These are phyloP conservation scores for Callimorpha dominula DNA, from an alignment of 2,888 invertebrate species.

Conservation along the genomic window DNA sequence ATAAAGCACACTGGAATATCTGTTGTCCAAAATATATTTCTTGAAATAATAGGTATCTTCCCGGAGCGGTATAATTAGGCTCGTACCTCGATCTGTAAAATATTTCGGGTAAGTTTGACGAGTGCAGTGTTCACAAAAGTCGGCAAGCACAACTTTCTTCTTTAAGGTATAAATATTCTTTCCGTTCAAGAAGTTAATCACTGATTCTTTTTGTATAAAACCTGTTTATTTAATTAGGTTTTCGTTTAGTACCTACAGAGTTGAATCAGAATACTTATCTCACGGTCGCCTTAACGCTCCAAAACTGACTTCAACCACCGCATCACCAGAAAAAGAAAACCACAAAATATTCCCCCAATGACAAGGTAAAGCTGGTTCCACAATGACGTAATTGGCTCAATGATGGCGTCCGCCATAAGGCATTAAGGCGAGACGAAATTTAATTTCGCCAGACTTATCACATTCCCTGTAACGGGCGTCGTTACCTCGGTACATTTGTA, in stretches of 20 bases:
- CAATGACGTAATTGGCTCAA: constrained; percentile 32
- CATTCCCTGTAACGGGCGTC: constrained; percentile 21
- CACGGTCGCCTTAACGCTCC: not conserved
- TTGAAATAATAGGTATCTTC: too few relatives aligned
- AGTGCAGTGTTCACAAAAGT: too few relatives aligned
- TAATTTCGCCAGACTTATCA: constrained; percentile 35
- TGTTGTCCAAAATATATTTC: too few relatives aligned
- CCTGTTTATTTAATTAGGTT: too few relatives aligned
- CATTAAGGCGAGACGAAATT: constrained; percentile 36
- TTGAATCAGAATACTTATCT: not conserved
- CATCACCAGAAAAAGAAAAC: not conserved
- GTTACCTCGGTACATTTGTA: constrained; percentile 18
- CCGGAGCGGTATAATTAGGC: too few relatives aligned
- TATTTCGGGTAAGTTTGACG: too few relatives aligned
- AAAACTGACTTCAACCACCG: not conserved
- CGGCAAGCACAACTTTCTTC: too few relatives aligned
- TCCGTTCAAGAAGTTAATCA: too few relatives aligned
- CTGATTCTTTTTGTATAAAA: too few relatives aligned
- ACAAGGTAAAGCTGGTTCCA: constrained; percentile 13
- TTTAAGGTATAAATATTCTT: too few relatives aligned
- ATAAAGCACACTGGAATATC: too few relatives aligned
- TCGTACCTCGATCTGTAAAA: too few relatives aligned
- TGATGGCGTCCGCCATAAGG: constrained; percentile 32
- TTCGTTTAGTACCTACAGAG: not conserved
- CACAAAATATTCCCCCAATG: not conserved